Evolutionary conservation across 1,140 invertebrate genomes (phyloP), one percentile per base, ranked within the genome.

Genomic region (Tetramorium parvispinum): DNA sequence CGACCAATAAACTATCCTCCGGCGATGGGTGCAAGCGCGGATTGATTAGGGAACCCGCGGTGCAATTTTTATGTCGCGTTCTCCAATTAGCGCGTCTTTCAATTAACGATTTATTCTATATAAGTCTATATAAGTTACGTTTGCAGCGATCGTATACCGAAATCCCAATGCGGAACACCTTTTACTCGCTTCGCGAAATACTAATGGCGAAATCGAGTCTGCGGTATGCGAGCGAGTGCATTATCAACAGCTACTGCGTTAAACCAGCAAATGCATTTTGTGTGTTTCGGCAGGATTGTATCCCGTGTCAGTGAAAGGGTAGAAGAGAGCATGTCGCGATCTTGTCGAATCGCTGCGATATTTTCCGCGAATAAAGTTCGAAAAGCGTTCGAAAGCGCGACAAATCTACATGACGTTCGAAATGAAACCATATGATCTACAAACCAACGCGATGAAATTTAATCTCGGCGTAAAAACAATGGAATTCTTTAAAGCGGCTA

Each of bases 211-310:
- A 91, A 88, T 77, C 82, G 61, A 79, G 77, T 90, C 53, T 27
- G 57, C 49, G 77, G 75, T 43, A 59, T 49, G 76, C 68, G 63
- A 68, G 76, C 76, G 51, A 91, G 88, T 90, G 82, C 88, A 90
- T 78, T 88, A 86, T 90, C 89, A 91, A 91, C 77, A 75, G 61
- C 10, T 55, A 79, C 88, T 63, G 46, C 86, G 57, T 88, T 90
- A 70, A 82, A 87, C 53, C 51, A 18, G 86, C 59, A 90, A 90
- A 90, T 90, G 88, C 79, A 61, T 90, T 90, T 90, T 85, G 89
- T 90, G 40, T 90, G 81, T 88, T 65, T 78, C 37, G 53, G 65
- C 5, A 78, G n/a, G 81, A 83, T 68, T 83, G 46, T 32, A 76
- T 49, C 24, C 16, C 10, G 16, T 83, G 68, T 86, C 57, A 61